Evolutionary conservation across 2,888 invertebrate genomes (phyloP).

Genomic region (Apamea sordens): DNA sequence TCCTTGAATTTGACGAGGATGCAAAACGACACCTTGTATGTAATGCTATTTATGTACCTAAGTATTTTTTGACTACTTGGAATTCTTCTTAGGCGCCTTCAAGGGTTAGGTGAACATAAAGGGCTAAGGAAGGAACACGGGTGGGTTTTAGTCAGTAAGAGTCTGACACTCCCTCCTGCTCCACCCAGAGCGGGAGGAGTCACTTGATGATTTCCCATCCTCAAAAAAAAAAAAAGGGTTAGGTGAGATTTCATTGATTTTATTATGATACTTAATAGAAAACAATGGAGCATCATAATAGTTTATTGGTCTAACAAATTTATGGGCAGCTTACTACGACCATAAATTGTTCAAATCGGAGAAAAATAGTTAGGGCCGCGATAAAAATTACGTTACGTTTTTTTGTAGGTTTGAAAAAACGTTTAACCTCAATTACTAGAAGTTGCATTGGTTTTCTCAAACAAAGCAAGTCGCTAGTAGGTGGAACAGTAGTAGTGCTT

Average conservation of each 20-base stretch:
- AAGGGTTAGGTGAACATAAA: not conserved
- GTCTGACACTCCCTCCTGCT: too few relatives aligned
- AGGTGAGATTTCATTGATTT: not conserved
- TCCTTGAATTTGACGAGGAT: too few relatives aligned
- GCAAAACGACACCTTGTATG: too few relatives aligned
- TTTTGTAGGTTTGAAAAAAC: not conserved
- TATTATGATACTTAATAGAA: not conserved
- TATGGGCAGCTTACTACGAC: too few relatives aligned
- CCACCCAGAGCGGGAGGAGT: too few relatives aligned
- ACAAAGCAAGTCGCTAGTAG: not conserved
- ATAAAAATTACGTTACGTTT: not conserved
- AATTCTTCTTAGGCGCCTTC: too few relatives aligned
- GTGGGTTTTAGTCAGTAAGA: too few relatives aligned
- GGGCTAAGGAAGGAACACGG: too few relatives aligned
- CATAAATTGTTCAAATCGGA: not conserved
- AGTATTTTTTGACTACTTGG: not conserved
- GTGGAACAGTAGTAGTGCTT: not conserved
- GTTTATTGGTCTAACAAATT: too few relatives aligned
- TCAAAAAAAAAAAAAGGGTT: too few relatives aligned
- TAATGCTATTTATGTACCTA: not conserved
- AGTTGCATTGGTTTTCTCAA: slow-evolving; percentile 28
- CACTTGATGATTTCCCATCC: too few relatives aligned
- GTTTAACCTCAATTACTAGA: not conserved
- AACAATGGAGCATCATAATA: not conserved
- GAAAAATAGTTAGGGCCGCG: not conserved